These are phyloP conservation scores for Drosophila siamana DNA, from an alignment of 2,888 invertebrate genomes.

Conservation along the genomic window DNA sequence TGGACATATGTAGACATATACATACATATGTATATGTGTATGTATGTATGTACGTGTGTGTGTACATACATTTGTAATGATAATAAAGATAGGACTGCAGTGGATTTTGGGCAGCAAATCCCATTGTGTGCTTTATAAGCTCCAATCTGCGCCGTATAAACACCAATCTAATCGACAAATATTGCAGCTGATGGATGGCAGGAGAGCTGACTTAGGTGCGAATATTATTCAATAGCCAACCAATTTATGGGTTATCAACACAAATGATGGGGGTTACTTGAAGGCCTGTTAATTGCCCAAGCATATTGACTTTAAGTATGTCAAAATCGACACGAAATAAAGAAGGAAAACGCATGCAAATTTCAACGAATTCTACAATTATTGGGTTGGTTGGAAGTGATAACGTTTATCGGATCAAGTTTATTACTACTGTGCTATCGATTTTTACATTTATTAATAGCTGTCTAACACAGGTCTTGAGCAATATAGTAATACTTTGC, in stretches of 20 bases:
- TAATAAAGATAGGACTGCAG: conserved; percentile 39
- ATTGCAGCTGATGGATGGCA: conserved; percentile 29
- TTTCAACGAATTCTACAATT: neutral
- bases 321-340: neutral
- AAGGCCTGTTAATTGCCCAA: neutral
- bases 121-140: conserved; percentile 10
- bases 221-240: conserved; percentile 15
- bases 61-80: no score
- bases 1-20: neutral
- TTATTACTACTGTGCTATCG: neutral
- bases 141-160: conserved; percentile 44
- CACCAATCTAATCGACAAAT: conserved; percentile 43
- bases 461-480: neutral
- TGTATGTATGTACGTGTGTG: no score
- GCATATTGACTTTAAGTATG: neutral
- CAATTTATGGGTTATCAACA: conserved; percentile 2
- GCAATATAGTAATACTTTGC: neutral
- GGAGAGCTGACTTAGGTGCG: neutral
- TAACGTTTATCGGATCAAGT: neutral
- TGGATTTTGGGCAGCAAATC: conserved; percentile 34
- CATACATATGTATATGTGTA: neutral
- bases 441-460: neutral
- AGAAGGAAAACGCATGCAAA: neutral
- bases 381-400: neutral
- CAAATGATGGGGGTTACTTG: neutral